Percentiles rank a stretch among this genome's conserved stretches.
phyloP scores from a whole-genome alignment of 2,797 vertebrate species.

The Spinibarbus caldwelli region DNA sequence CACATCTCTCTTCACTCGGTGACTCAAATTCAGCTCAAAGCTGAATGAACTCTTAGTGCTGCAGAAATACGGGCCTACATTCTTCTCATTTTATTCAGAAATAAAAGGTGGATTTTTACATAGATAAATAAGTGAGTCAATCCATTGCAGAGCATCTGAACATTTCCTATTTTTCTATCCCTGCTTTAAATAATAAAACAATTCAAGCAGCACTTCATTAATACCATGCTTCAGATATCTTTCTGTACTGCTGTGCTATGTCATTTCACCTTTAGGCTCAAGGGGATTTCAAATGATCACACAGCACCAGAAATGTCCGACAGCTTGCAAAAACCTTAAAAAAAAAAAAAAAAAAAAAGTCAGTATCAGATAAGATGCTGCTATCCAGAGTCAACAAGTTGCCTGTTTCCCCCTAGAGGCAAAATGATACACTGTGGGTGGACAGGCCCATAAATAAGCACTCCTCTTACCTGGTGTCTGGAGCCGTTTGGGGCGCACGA shows the following conservation, averaged over 20 bases:
- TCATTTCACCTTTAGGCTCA: neutral
- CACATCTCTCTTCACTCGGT: neutral
- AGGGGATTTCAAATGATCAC: neutral
- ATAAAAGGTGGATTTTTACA: neutral
- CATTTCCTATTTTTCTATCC: neutral
- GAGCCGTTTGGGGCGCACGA: constrained; percentile 52
- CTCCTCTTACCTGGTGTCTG: constrained; percentile 35
- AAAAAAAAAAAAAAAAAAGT: no score
- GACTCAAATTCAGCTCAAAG: neutral
- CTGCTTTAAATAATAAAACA: neutral
- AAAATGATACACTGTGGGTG: constrained; percentile 46
- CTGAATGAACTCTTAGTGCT: neutral
- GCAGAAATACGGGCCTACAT: no score
- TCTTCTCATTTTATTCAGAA: no score
- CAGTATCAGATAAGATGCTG: constrained; percentile 37
- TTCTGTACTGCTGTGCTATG: neutral
- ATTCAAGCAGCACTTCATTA: neutral
- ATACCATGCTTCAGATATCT: neutral
- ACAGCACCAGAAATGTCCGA: neutral
- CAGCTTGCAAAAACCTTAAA: no score
- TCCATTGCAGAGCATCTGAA: neutral
- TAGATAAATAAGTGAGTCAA: neutral
- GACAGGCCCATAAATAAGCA: constrained; percentile 52
- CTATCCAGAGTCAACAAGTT: constrained; percentile 50
- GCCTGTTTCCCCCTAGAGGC: constrained; percentile 28